phyloP scores from a whole-genome alignment of 2,797 vertebrate species.

The Gastrophryne carolinensis region DNA sequence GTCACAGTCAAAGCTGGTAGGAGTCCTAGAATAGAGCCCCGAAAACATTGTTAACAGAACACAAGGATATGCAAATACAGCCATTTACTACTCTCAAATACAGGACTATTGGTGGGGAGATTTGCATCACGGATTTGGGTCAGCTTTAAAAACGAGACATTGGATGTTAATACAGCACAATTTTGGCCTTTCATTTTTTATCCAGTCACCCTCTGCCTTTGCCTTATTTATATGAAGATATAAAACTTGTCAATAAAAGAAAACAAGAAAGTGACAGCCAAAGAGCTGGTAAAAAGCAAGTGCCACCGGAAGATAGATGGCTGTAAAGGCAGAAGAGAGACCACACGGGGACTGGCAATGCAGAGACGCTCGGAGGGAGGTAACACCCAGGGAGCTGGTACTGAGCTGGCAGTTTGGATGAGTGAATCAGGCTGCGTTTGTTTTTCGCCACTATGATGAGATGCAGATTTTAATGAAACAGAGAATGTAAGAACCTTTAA shows the following conservation, averaged over 20 bases:
- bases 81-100: too few species aligned
- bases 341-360: conserved; percentile 14
- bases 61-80: too few species aligned
- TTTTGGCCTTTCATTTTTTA: neutral
- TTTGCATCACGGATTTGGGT: too few species aligned
- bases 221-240: neutral
- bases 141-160: too few species aligned
- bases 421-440: conserved; percentile 40
- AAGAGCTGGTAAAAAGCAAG: conserved; percentile 1
- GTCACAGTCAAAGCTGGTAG: too few species aligned
- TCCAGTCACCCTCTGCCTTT: neutral
- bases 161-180: neutral
- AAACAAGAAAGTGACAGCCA: neutral
- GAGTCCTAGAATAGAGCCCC: too few species aligned
- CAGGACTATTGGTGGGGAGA: too few species aligned
- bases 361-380: neutral
- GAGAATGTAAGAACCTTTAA: conserved; percentile 52
- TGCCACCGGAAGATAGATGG: conserved; percentile 11
- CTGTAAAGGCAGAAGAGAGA: neutral
- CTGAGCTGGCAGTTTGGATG: conserved; percentile 24
- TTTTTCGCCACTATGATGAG: conserved; percentile 44
- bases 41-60: too few species aligned
- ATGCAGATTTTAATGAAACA: conserved; percentile 51
- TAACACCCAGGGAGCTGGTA: conserved; percentile 24
- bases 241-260: neutral